These are phyloP conservation scores for Watsonalla cultraria DNA, from an alignment of 2,888 invertebrate genomes.

Conservation along the genomic window DNA sequence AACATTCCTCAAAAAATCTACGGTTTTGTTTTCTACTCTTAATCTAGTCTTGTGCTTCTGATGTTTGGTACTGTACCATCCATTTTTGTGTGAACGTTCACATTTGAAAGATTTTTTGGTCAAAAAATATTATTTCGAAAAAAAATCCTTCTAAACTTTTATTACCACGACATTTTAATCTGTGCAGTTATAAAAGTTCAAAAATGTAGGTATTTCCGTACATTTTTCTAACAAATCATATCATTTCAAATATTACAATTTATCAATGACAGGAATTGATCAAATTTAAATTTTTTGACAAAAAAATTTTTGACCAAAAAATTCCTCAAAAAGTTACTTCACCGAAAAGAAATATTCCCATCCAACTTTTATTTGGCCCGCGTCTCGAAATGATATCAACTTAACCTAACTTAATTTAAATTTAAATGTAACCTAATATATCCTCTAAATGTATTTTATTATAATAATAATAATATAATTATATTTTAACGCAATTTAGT, in stretches of 20 bases:
- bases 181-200: too few relatives aligned
- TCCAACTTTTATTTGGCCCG: conserved; percentile 54
- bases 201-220: too few relatives aligned
- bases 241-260: too few relatives aligned
- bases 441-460: conserved; percentile 60
- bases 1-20: conserved; percentile 78
- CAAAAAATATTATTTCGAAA: conserved; percentile 16
- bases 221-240: too few relatives aligned
- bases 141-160: too few relatives aligned
- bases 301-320: conserved; percentile 7
- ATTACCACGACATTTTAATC: too few relatives aligned
- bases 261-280: too few relatives aligned
- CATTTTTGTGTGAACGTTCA: neutral
- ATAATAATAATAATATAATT: conserved; percentile 23
- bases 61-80: conserved; percentile 43
- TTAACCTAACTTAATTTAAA: conserved; percentile 36
- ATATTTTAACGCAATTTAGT: conserved; percentile 41
- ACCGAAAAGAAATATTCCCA: conserved; percentile 40
- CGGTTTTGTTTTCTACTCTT: conserved; percentile 61
- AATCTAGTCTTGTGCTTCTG: conserved; percentile 58
- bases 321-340: conserved; percentile 6
- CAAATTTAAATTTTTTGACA: conserved; percentile 11
- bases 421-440: conserved; percentile 45
- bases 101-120: conserved; percentile 1
- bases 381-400: conserved; percentile 54